Percentiles rank a stretch among this genome's conserved stretches.
Conservation (phyloP, 1,140 invertebrate genomes). For the Pseudomyrmex concolor region DNA sequence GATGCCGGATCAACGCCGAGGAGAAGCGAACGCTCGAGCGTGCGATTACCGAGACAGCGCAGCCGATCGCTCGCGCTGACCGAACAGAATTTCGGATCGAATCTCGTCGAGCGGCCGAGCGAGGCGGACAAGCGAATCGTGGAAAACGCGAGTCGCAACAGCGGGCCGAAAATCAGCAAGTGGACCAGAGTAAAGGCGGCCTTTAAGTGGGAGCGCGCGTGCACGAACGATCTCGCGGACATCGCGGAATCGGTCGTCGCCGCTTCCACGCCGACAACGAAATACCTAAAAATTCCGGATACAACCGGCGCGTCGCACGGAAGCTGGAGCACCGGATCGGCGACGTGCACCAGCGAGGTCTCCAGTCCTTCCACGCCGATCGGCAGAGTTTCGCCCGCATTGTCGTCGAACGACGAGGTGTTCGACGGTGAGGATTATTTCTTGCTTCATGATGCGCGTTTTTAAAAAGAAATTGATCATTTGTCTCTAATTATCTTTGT, state of each 20-base stretch:
- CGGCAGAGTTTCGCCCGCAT: slow-evolving; percentile 82
- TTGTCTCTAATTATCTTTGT: not conserved
- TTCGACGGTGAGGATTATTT: slow-evolving; percentile 67
- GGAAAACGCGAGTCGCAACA: not conserved
- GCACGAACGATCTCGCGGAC: slow-evolving; percentile 74
- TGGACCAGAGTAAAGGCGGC: slow-evolving; percentile 94
- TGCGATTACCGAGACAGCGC: slow-evolving; percentile 73
- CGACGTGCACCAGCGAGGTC: slow-evolving; percentile 64
- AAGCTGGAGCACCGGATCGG: slow-evolving; percentile 43
- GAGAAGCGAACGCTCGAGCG: slow-evolving; percentile 38
- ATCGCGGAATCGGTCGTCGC: slow-evolving; percentile 71
- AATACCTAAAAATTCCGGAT: slow-evolving; percentile 84
- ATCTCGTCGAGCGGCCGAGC: not conserved
- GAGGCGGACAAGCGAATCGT: slow-evolving; percentile 33
- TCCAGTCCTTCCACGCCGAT: slow-evolving; percentile 80
- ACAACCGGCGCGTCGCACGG: slow-evolving; percentile 6
- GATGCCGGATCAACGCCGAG: slow-evolving; percentile 36
- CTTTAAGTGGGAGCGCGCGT: slow-evolving; percentile 90
- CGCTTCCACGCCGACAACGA: slow-evolving; percentile 74
- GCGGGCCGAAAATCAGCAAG: slow-evolving; percentile 88
- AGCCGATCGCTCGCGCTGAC: slow-evolving; percentile 84
- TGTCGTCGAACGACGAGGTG: slow-evolving; percentile 85
- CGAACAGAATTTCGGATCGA: slow-evolving; percentile 35
- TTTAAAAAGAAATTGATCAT: too few relatives aligned
- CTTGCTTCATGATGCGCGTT: not conserved